Conservation (phyloP, 2,797 vertebrate species). For the Cercopithecus hamlyni region DNA sequence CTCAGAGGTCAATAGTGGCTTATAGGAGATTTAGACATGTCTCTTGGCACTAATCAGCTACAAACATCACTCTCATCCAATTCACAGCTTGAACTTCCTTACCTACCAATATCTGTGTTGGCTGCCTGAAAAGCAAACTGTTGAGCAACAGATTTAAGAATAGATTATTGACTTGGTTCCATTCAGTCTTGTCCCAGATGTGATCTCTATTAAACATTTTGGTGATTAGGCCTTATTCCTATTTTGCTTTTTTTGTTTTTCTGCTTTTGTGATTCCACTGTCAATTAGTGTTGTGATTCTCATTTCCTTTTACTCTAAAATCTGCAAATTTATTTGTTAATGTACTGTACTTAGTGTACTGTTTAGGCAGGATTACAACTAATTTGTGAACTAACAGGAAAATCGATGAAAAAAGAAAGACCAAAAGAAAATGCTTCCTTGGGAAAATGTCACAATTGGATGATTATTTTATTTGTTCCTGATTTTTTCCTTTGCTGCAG, state of each 20-base stretch:
- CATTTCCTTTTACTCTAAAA: conserved; percentile 58
- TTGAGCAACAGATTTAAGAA: conserved; percentile 51
- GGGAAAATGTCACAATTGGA: conserved; percentile 73
- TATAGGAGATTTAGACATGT: conserved; percentile 55
- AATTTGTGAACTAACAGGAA: conserved; percentile 74
- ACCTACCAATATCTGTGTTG: conserved; percentile 39
- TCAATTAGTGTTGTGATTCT: conserved; percentile 15
- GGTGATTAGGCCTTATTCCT: conserved; percentile 65
- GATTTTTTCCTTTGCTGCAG: conserved; percentile 41
- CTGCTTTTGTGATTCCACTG: conserved; percentile 57
- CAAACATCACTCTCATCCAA: conserved; percentile 16
- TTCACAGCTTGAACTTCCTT: conserved; percentile 70
- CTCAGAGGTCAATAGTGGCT: conserved; percentile 29
- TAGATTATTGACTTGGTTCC: conserved; percentile 40
- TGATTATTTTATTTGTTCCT: conserved; percentile 69
- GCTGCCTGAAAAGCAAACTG: conserved; percentile 64
- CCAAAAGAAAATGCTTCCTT: conserved; percentile 56
- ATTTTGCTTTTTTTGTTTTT: conserved; percentile 65
- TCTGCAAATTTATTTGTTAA: conserved; percentile 64
- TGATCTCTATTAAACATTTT: conserved; percentile 63
- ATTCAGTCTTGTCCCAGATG: conserved; percentile 33
- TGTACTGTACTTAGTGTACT: conserved; percentile 37
- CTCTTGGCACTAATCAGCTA: conserved; percentile 49
- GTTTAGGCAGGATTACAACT: conserved; percentile 51
- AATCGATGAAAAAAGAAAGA: conserved; percentile 58